Evolutionary conservation across 2,113 vertebrate genomes (phyloP).

Genomic region (Nothocercus nigrocapillus): DNA sequence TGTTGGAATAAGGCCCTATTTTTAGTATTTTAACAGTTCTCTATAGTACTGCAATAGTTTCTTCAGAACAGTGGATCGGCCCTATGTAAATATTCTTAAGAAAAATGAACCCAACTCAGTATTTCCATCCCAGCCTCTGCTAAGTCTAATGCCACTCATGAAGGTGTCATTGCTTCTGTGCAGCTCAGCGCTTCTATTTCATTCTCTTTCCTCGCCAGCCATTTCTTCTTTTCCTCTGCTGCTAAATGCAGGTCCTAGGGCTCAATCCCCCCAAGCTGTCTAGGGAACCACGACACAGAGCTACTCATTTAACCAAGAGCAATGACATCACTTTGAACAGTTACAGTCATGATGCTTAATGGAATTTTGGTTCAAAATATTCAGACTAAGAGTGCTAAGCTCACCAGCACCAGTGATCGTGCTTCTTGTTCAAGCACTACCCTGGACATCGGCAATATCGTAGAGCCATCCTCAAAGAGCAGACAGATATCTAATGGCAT

Average conservation of each 20-base stretch:
- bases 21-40: constrained; percentile 2
- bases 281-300: background rate
- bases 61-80: constrained; percentile 5
- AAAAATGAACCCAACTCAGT: constrained; percentile 12
- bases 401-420: background rate
- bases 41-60: constrained; percentile 6
- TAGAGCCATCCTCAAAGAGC: background rate
- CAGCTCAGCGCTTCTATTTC: background rate
- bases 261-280: background rate
- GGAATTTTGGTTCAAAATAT: background rate
- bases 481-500: background rate
- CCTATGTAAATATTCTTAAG: constrained; percentile 31
- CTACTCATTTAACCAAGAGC: background rate
- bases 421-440: background rate
- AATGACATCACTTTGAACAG: background rate
- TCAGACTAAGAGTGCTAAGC: background rate
- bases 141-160: background rate
- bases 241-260: background rate
- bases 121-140: background rate
- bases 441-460: background rate
- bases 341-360: background rate
- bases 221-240: accelerated
- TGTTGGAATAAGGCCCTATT: constrained; percentile 2
- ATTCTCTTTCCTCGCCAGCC: background rate
- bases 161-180: background rate